phyloP scores from a whole-genome alignment of 1,140 invertebrate genomes.

The Yoshiicerus persimilis region DNA sequence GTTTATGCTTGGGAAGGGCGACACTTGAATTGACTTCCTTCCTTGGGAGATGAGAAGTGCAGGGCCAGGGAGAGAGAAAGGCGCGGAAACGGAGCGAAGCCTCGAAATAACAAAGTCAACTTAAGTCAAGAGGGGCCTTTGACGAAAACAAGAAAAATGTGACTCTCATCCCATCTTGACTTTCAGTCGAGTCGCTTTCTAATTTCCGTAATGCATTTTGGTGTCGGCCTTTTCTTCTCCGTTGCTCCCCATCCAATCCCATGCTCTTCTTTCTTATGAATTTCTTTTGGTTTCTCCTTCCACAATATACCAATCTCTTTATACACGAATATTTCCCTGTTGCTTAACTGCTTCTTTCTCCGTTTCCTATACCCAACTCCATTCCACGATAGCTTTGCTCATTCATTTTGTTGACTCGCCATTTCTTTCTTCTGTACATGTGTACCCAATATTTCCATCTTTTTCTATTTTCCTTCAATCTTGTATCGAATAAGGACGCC shows the following conservation, averaged over 20 bases:
- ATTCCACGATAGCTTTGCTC: background rate
- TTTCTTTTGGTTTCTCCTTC: background rate
- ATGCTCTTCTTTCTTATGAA: background rate
- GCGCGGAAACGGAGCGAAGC: background rate
- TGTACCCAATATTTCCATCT: no score
- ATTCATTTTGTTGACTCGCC: background rate
- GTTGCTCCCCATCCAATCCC: background rate
- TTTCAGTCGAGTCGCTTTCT: slow-evolving; percentile 32
- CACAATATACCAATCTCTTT: background rate
- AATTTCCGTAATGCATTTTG: slow-evolving; percentile 46
- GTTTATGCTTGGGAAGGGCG: background rate
- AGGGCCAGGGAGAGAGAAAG: background rate
- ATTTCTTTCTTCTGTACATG: no score
- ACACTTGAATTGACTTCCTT: background rate
- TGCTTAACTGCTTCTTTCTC: background rate
- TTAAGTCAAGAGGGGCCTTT: slow-evolving; percentile 15
- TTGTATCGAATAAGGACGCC: background rate
- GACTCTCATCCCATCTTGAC: background rate
- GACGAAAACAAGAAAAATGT: slow-evolving; percentile 32
- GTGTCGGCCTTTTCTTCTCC: background rate
- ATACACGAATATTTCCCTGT: background rate
- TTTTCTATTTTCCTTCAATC: background rate
- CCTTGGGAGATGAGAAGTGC: background rate
- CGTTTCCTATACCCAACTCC: background rate
- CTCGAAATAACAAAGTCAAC: background rate